Base-by-base conservation (phyloP, 2,797 vertebrate species). In the Loris lydekkerianus region DNA sequence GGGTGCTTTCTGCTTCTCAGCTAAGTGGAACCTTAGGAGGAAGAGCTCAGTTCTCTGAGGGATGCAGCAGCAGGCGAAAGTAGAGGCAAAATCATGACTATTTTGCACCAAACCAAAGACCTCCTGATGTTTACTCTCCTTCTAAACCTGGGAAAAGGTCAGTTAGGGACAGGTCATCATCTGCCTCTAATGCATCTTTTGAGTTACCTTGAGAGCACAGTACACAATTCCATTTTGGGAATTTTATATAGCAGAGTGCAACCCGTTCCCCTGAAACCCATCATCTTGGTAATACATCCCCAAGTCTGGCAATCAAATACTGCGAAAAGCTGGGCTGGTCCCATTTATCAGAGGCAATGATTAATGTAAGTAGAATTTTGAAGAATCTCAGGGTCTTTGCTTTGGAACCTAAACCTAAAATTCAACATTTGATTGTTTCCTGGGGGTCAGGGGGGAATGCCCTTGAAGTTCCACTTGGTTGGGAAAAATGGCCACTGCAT, bases 351-450 rank as follows among this genome's bases (percentile, higher is more conserved):
- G 31, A 95, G 27, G 63, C 63, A 67, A 82, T 1, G 18, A 84
- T 43, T 73, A 89, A 85, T 77, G 53, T 91, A 91, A 89, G 11
- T 10, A 77, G 65, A 77, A 73, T 86, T 70, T 93, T 43, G 65
- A 37, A 88, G 60, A 92, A 37, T 56, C 29, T 81, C 34, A 76
- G 13, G 70, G 34, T 77, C 21, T 56, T 94, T 70, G 7, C 67
- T 91, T 88, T 61, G 37, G 29, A 76, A 31, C 10, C 29, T 58
- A 91, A 77, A n/a, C 27, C 34, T 70, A 83, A 84, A 91, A 86
- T 63, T 80, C 29, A 89, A 40, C 31, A 86, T 86, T 34, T 88
- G 40, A 60, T 77, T 63, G 69, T 76, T 65, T 77, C 25, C 76
- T 85, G 73, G 63, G 78, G 49, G 49, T 46, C 40, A 40, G 46